phyloP scores from a whole-genome alignment of 2,113 vertebrate species.

The Pungitius pungitius region DNA sequence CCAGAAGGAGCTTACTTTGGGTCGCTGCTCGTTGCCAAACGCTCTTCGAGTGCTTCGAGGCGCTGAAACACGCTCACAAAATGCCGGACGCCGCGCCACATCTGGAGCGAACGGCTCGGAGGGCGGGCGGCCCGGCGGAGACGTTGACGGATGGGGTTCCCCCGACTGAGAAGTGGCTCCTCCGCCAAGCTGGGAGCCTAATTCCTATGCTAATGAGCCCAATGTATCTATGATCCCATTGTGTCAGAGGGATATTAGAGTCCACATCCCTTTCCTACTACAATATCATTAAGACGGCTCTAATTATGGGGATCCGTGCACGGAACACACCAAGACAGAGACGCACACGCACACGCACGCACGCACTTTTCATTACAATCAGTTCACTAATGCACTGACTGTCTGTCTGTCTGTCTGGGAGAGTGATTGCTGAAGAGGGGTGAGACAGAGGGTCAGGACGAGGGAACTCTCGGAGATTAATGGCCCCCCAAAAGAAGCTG shows the following conservation, averaged over 20 bases:
- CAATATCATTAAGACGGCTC: slow-evolving; percentile 70
- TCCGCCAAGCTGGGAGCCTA: slow-evolving; percentile 54
- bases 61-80: neutral
- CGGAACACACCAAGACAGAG: slow-evolving; percentile 17
- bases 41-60: neutral
- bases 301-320: slow-evolving; percentile 69
- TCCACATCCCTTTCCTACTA: slow-evolving; percentile 50
- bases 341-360: neutral
- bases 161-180: slow-evolving; percentile 44
- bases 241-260: slow-evolving; percentile 75
- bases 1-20: slow-evolving; percentile 44
- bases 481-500: slow-evolving; percentile 40
- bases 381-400: slow-evolving; percentile 24
- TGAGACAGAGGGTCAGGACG: slow-evolving; percentile 50
- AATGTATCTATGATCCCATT: slow-evolving; percentile 79
- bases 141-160: slow-evolving; percentile 47
- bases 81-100: neutral
- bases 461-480: slow-evolving; percentile 63
- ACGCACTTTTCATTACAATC: slow-evolving; percentile 1
- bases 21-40: slow-evolving; percentile 26
- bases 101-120: slow-evolving; percentile 24
- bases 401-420: slow-evolving; percentile 24
- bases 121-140: slow-evolving; percentile 8
- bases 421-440: slow-evolving; percentile 44
- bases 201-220: slow-evolving; percentile 75